phyloP scores from a whole-genome alignment of 2,113 vertebrate genomes.

The Lutjanus erythropterus region DNA sequence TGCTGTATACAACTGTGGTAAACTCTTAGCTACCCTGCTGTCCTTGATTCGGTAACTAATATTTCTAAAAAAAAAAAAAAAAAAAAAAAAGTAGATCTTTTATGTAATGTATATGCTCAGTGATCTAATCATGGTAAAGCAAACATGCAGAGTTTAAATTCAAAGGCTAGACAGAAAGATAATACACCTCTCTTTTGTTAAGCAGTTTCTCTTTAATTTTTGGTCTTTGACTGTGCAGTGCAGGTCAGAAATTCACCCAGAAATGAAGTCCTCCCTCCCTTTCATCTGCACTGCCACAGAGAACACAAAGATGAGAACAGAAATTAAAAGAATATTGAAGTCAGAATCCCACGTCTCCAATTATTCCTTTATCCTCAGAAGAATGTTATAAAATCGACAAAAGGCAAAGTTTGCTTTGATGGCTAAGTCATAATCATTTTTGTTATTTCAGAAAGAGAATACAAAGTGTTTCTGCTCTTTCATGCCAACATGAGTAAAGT shows the following conservation, averaged over 20 bases:
- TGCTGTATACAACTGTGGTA: background rate
- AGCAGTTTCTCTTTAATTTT: constrained; percentile 8
- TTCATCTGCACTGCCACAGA: constrained; percentile 25
- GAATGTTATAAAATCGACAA: constrained; percentile 20
- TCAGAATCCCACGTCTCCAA: constrained; percentile 12
- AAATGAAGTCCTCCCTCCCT: constrained; percentile 26
- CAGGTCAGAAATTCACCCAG: constrained; percentile 5
- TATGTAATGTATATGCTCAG: background rate
- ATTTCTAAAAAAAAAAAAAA: background rate
- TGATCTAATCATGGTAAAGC: background rate
- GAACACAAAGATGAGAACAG: constrained; percentile 25
- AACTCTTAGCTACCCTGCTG: background rate
- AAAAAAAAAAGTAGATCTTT: background rate
- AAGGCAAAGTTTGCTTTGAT: constrained; percentile 30
- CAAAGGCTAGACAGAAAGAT: background rate
- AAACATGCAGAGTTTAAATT: background rate
- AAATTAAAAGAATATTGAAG: constrained; percentile 43
- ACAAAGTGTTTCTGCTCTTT: background rate
- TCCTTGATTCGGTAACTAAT: background rate
- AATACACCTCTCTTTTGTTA: constrained; percentile 1
- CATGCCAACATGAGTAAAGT: background rate
- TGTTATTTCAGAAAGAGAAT: background rate
- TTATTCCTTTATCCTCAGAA: constrained; percentile 18
- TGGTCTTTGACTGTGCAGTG: background rate
- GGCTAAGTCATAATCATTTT: constrained; percentile 7